Evolutionary conservation across 2,113 vertebrate species (phyloP).

Genomic region (Pelmatolapia mariae): DNA sequence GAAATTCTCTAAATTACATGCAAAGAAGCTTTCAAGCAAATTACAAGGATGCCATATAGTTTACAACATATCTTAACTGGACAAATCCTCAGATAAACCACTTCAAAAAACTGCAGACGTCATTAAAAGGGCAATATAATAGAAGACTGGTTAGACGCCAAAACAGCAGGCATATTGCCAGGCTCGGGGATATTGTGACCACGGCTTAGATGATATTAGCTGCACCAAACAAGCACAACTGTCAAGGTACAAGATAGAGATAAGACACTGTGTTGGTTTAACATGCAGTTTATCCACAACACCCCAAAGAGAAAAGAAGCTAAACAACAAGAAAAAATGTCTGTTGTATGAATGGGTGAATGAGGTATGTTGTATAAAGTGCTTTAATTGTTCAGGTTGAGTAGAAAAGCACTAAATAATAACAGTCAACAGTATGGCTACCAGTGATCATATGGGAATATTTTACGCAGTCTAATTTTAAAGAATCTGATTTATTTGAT

Average conservation of each 20-base stretch:
- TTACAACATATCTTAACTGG: not conserved
- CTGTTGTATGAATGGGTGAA: not conserved
- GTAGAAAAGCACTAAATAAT: not conserved
- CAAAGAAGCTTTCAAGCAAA: not conserved
- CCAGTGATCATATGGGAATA: not conserved
- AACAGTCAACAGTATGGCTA: not conserved
- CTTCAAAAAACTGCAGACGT: not conserved
- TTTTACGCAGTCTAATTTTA: not conserved
- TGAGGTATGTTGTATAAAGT: not conserved
- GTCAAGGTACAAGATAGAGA: not conserved
- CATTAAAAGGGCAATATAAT: not conserved
- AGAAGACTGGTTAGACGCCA: not conserved
- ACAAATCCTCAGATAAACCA: not conserved
- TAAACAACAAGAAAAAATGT: not conserved
- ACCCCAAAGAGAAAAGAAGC: no score
- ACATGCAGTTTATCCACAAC: not conserved
- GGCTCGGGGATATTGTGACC: not conserved
- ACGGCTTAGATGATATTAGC: not conserved
- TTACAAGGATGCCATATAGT: not conserved
- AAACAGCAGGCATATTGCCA: not conserved
- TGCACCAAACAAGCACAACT: not conserved
- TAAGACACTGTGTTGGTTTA: not conserved
- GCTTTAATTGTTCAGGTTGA: not conserved
- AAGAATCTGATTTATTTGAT: not conserved
- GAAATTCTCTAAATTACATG: not conserved